A percentile compares a stretch with the other conserved stretches of the same genome.
Conservation (phyloP, 1,140 invertebrate species). For the Heterodera carotae region DNA sequence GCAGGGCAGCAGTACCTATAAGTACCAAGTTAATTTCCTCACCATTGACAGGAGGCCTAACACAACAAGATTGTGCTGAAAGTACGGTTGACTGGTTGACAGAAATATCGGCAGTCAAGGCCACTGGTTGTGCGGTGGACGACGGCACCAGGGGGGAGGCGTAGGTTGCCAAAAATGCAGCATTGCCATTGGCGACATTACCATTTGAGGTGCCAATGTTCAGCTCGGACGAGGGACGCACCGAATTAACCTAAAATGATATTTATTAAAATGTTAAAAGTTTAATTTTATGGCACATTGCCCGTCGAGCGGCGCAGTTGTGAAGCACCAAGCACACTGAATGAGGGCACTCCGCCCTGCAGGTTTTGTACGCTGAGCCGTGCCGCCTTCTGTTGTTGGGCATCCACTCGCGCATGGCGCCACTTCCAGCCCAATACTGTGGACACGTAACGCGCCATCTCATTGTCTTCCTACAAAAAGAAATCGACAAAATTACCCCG, state of each 20-base stretch:
- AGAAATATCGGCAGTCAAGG: conserved; percentile 1
- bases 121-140: conserved; percentile 20
- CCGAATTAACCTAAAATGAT: conserved; percentile 17
- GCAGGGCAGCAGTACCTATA: too few species aligned
- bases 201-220: conserved; percentile 1
- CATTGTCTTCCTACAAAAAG: conserved; percentile 34
- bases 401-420: conserved; percentile 24
- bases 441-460: conserved; percentile 26
- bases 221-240: conserved; percentile 19
- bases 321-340: neutral
- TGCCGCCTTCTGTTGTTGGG: conserved; percentile 20
- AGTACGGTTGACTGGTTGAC: conserved; percentile 40
- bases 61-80: conserved; percentile 40
- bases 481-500: too few species aligned
- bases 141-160: neutral
- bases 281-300: conserved; percentile 24
- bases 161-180: neutral
- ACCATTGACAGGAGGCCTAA: conserved; percentile 22
- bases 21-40: too few species aligned
- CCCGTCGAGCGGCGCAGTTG: conserved; percentile 17
- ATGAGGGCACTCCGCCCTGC: conserved; percentile 25
- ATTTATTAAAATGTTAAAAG: neutral
- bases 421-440: conserved; percentile 29
- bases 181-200: neutral
- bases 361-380: conserved; percentile 27